phyloP scores from a whole-genome alignment of 2,888 invertebrate species.

The Dicycla oo region DNA sequence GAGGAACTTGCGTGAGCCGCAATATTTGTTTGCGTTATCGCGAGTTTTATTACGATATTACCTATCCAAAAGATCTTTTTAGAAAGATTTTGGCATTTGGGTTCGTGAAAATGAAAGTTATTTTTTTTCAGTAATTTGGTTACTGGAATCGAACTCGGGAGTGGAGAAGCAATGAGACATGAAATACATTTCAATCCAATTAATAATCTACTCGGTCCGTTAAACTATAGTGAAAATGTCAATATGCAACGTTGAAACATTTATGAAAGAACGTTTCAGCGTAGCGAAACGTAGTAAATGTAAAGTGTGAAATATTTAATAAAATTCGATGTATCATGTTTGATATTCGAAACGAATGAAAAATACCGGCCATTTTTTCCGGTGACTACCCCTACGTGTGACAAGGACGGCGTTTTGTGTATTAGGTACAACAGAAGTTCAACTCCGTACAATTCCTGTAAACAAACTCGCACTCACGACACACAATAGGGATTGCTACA shows the following conservation, averaged over 20 bases:
- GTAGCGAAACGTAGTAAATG: conserved; percentile 26
- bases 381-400: conserved; percentile 48
- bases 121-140: too few relatives aligned
- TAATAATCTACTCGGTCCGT: neutral
- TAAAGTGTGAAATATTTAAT: conserved; percentile 67
- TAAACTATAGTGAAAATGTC: neutral
- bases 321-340: conserved; percentile 64
- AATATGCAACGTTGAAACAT: conserved; percentile 18
- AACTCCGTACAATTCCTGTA: neutral
- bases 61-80: neutral
- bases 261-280: conserved; percentile 18
- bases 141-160: too few relatives aligned
- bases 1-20: neutral
- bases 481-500: neutral
- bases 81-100: too few relatives aligned
- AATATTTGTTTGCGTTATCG: neutral
- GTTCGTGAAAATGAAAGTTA: too few relatives aligned
- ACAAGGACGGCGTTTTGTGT: conserved; percentile 42
- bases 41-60: too few relatives aligned
- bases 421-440: conserved; percentile 9
- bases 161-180: too few relatives aligned
- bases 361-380: conserved; percentile 70
- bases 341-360: conserved; percentile 71
- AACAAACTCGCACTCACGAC: neutral
- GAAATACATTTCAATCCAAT: too few relatives aligned